Evolutionary conservation across 2,888 invertebrate species (phyloP), one percentile per base, ranked within the genome.

Genomic region (Adela reaumurella): DNA sequence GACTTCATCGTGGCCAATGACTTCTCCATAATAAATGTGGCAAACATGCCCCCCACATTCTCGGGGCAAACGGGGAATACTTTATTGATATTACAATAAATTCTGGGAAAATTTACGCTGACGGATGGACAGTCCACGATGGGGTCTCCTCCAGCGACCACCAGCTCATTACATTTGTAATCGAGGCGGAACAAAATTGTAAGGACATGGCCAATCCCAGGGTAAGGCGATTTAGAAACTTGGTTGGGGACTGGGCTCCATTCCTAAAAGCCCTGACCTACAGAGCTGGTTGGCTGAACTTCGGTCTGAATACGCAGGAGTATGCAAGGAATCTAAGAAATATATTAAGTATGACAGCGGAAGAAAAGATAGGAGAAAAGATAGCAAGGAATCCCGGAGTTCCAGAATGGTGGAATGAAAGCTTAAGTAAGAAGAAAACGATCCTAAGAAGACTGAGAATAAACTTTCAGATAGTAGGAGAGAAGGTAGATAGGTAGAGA

Each of bases 401-500:
- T 3, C 44, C 43, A 16, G 29, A 24, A 28, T 44, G 48, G 48
- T 48, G 48, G 48, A 44, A 17, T 14, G 44, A 28, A 11, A 19
- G 17, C 2, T 14, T 29, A 11, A 18, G 19, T 10, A n/a, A n/a
- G n/a, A n/a, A n/a, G n/a, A n/a, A n/a, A n/a, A n/a, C n/a, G n/a
- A 5, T 2, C n/a, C 29, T 48, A n/a, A 19, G 29, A 11, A 3
- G 44, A 2, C 17, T 18, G 17, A 18, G 28, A 11, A 14, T 43
- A 14, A 17, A 28, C 6, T 17, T 17, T 5, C 44, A 44, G 44
- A 20, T 29, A 42, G 44, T 10, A 17, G 11, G 19, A 48, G 45
- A 8, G 4, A 41, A 16, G 29, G n/a, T n/a, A n/a, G n/a, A n/a
- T n/a, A n/a, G n/a, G n/a, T n/a, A n/a, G n/a, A n/a, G n/a, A n/a